Evolutionary conservation across 2,113 vertebrate species (phyloP).

Genomic region (Isurus oxyrinchus): DNA sequence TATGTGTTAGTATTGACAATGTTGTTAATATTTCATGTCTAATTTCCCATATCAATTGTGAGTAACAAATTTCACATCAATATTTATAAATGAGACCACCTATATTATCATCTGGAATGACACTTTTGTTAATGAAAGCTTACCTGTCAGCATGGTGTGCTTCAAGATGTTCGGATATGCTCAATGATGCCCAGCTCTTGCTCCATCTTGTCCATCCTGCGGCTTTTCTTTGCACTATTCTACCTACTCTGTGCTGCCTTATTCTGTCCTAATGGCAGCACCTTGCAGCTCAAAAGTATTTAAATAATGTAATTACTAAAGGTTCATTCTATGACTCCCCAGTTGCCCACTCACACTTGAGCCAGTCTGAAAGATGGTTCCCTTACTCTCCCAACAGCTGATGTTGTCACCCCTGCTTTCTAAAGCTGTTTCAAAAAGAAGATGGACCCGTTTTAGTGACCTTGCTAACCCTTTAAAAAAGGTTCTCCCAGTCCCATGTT

Average conservation of each 20-base stretch:
- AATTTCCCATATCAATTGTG: too few species aligned
- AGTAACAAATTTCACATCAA: too few species aligned
- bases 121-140: too few species aligned
- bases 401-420: not conserved
- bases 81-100: too few species aligned
- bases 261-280: not conserved
- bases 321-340: too few species aligned
- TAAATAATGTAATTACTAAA: too few species aligned
- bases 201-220: not conserved
- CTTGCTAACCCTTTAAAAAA: not conserved
- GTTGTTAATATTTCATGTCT: too few species aligned
- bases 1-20: too few species aligned
- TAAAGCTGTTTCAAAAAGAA: not conserved
- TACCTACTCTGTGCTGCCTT: not conserved
- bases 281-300: too few species aligned
- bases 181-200: not conserved
- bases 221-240: not conserved
- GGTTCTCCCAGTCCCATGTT: not conserved
- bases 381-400: too few species aligned
- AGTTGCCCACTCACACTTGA: not conserved
- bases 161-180: not conserved
- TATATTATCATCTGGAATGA: too few species aligned
- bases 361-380: too few species aligned
- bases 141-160: not conserved
- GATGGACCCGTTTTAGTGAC: not conserved